Conservation (phyloP, 2,797 vertebrate genomes). For the Atherinosoma microstoma region DNA sequence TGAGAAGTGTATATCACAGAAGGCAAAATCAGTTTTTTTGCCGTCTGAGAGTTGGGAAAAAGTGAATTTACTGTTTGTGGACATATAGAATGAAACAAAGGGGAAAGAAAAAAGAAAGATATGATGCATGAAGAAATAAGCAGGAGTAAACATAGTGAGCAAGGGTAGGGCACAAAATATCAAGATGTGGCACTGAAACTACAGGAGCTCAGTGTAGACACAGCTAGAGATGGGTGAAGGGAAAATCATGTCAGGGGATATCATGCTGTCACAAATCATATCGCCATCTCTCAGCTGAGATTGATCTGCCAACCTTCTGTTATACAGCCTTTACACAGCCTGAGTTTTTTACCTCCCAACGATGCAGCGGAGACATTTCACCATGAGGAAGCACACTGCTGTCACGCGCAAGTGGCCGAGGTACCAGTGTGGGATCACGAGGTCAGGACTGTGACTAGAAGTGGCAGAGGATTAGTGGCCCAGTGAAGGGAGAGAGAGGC, state of each 20-base stretch:
- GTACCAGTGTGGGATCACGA: slow-evolving; percentile 42
- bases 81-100: slow-evolving; percentile 22
- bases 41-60: slow-evolving; percentile 20
- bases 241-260: slow-evolving; percentile 68
- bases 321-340: slow-evolving; percentile 35
- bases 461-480: slow-evolving; percentile 70
- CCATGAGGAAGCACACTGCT: slow-evolving; percentile 35
- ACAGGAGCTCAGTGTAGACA: slow-evolving; percentile 59
- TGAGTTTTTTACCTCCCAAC: slow-evolving; percentile 28
- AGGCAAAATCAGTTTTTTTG: slow-evolving; percentile 39
- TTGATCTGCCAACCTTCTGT: slow-evolving; percentile 71
- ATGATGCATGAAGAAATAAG: slow-evolving; percentile 48
- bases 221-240: slow-evolving; percentile 53
- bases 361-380: slow-evolving; percentile 43
- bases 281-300: slow-evolving; percentile 70
- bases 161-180: slow-evolving; percentile 61
- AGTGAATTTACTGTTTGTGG: slow-evolving; percentile 24
- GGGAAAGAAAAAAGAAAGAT: slow-evolving; percentile 22
- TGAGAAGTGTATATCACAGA: slow-evolving; percentile 54
- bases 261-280: slow-evolving; percentile 71
- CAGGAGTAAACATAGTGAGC: slow-evolving; percentile 31
- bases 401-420: slow-evolving; percentile 53
- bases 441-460: slow-evolving; percentile 67
- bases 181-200: slow-evolving; percentile 47
- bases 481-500: slow-evolving; percentile 59